Evolutionary conservation across 2,797 vertebrate species (phyloP), one percentile per base, ranked within the genome.

Genomic region (Acanthornis magna): DNA sequence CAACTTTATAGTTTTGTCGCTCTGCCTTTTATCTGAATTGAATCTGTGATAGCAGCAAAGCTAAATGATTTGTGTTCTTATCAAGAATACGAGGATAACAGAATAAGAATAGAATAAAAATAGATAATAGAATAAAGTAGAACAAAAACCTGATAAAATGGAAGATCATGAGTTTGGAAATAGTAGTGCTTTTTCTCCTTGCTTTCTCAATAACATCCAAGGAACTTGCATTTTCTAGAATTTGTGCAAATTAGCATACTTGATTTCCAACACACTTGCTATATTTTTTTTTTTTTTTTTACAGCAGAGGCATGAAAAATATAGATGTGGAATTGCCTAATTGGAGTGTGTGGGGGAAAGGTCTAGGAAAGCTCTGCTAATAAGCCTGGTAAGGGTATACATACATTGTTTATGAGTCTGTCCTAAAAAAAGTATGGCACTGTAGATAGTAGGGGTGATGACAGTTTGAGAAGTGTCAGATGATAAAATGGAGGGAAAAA

Each of bases 381-480:
- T 82, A 65, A 87, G 9, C 15, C 23, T 73, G 6, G 9, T 63
- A 66, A 45, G 4, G 10, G 1, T 51, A 55, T 55, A 8, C 48
- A 55, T 55, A 7, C 17, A 77, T 32, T 0, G 4, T 66, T 85
- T 82, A 60, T 8, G 1, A 84, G 22, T 22, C 14, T 75, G 11
- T 36, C 80, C 74, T 75, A 87, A 93, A 96, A 88, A 90, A 88
- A 40, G 13, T 75, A 25, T 51, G 54, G 12, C 34, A 71, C 25
- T 91, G 85, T 95, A 83, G 45, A 55, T 89, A 82, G 26, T 42
- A 72, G 54, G 48, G 53, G 23, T 93, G 85, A 87, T 94, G 91
- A 85, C 43, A 75, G 77, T 96, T 78, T 88, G 70, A 89, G 19
- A 96, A 87, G 65, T 78, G 60, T 76, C 71, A 93, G 89, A 78